Base-by-base conservation (phyloP, 2,888 invertebrate genomes). In the Keiferia lycopersicella region DNA sequence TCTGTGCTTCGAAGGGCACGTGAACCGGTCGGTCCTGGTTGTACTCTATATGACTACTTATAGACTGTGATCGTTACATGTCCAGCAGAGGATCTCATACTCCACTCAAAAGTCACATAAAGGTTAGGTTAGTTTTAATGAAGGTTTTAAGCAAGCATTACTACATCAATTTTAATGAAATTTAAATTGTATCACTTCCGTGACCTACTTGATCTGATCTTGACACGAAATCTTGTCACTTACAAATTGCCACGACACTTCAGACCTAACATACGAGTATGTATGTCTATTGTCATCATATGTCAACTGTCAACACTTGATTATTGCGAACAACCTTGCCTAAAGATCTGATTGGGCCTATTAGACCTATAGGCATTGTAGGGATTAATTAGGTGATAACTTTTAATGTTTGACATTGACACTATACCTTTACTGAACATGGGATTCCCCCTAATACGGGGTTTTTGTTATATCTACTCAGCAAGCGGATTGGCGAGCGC, bases 131-230 rank as follows among this genome's bases (percentile, higher is more conserved):
- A n/a, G n/a, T n/a, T n/a, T n/a, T n/a, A n/a, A 26, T 26, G 26
- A 4, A 26, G 2, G 2, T 2, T 6, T 26, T 26, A 26, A 26
- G 26, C 26, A 26, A 26, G 26, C 26, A 34, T 34, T 10, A 34
- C 1, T 34, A 10, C 10, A 34, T 34, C 34, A 45, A 45, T 45
- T 45, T n/a, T 45, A 45, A 3, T 0, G 22, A 3, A 12, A 56
- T 34, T 14, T 56, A 30, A 56, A n/a, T 7, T 34, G 16, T 34
- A 34, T 56, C 60, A 34, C 45, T 60, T 12, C 11, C 51, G n/a
- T 60, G 64, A 64, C 67, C 67, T 67, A 64, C 61, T 63, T 39
- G 14, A n/a, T n/a, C n/a, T 53, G 65, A 64, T 64, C 65, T 67
- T 67, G 67, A 67, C 67, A 67, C 67, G 14, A 62, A 67, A 64